Evolutionary conservation across 2,113 vertebrate genomes (phyloP).

Genomic region (Burhinus bistriatus): DNA sequence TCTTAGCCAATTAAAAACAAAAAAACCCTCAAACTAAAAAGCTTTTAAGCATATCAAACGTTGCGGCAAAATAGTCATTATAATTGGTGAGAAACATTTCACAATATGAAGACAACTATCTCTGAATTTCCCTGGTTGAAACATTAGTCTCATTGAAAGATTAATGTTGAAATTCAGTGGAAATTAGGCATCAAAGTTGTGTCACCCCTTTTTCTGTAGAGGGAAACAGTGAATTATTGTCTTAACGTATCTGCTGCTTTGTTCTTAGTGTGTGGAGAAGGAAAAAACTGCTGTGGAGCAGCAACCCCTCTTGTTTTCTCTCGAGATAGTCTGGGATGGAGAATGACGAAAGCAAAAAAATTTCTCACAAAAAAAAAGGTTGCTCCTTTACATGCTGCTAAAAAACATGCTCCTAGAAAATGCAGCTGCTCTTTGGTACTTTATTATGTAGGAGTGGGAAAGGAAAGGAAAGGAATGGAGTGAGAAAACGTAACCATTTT

Average conservation of each 20-base stretch:
- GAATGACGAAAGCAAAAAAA: not conserved
- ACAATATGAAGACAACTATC: not conserved
- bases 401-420: not conserved
- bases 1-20: not conserved
- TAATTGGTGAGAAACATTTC: not conserved
- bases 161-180: not conserved
- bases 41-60: not conserved
- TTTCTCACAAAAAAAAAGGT: not conserved
- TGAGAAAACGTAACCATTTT: not conserved
- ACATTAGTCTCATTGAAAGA: not conserved
- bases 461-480: not conserved
- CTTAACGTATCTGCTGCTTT: not conserved
- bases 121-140: not conserved
- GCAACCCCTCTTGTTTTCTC: accelerated
- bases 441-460: not conserved
- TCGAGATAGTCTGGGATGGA: not conserved
- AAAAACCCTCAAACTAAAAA: not conserved
- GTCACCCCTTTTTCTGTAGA: not conserved
- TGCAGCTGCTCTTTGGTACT: not conserved
- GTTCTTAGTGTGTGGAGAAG: not conserved
- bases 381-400: not conserved
- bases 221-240: not conserved
- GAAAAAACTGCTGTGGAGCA: not conserved
- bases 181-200: not conserved
- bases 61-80: not conserved